Evolutionary conservation across 2,888 invertebrate genomes (phyloP).

Genomic region (Ecliptopera silaceata): DNA sequence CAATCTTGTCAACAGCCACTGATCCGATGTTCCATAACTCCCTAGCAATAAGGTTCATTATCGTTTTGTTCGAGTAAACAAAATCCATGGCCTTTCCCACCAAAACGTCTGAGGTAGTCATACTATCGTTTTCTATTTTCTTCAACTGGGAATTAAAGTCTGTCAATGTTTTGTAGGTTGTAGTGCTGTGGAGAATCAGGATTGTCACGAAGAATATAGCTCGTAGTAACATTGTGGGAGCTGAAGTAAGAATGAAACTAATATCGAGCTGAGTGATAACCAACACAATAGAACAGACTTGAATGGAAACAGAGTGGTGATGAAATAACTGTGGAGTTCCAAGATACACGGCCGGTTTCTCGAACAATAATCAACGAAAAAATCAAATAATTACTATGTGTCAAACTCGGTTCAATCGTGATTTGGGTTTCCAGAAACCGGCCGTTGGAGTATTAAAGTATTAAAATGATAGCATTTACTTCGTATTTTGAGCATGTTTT

Average conservation of each 20-base stretch:
- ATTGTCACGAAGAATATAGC: slow-evolving; percentile 34
- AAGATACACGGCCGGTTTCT: no score
- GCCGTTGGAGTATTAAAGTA: no score
- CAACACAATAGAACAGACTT: not conserved
- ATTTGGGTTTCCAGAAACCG: no score
- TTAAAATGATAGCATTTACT: no score
- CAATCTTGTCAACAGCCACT: slow-evolving; percentile 62
- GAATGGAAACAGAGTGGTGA: not conserved
- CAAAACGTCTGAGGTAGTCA: slow-evolving; percentile 52
- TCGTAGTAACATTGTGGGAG: slow-evolving; percentile 46
- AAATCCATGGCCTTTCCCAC: slow-evolving; percentile 71
- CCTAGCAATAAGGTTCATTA: slow-evolving; percentile 67
- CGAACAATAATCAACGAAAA: no score
- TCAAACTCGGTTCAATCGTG: no score
- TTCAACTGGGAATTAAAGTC: slow-evolving; percentile 50
- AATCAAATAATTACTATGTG: no score
- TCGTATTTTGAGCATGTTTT: no score
- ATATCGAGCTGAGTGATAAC: slow-evolving; percentile 1
- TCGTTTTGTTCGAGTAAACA: slow-evolving; percentile 65
- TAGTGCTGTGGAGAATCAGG: slow-evolving; percentile 42
- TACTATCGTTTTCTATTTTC: slow-evolving; percentile 47
- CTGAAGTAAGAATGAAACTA: slow-evolving; percentile 16
- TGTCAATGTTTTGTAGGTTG: slow-evolving; percentile 54
- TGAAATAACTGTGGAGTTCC: not conserved
- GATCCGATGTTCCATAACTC: slow-evolving; percentile 72